Evolutionary conservation across 2,113 vertebrate genomes (phyloP).

Genomic region (Rhadina sibilatrix): DNA sequence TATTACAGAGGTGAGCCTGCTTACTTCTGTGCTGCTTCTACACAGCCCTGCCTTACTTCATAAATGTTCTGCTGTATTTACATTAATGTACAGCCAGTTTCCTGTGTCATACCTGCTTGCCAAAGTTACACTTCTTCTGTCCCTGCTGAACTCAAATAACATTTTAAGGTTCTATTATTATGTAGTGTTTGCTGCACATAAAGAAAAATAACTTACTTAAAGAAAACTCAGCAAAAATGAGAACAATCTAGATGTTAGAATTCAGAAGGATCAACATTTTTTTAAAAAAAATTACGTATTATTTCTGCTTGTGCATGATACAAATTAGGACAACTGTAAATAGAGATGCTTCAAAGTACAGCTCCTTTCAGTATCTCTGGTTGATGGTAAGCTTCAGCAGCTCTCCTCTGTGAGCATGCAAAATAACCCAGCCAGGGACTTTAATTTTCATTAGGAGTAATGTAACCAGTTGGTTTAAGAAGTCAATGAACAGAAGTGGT

Average conservation of each 20-base stretch:
- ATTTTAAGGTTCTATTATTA: not conserved
- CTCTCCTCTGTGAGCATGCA: not conserved
- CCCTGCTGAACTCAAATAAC: not conserved
- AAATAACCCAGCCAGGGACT: not conserved
- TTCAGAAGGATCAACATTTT: not conserved
- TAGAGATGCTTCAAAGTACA: not conserved
- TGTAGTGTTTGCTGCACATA: not conserved
- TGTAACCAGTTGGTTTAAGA: not conserved
- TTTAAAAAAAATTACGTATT: not conserved
- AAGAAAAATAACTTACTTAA: not conserved
- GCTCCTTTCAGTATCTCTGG: not conserved
- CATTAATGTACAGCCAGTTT: not conserved
- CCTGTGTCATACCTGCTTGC: not conserved
- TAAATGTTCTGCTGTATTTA: not conserved
- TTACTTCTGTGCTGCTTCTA: not conserved
- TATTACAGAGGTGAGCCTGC: not conserved
- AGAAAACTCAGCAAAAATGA: not conserved
- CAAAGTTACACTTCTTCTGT: not conserved
- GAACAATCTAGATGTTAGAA: not conserved
- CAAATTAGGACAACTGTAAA: not conserved
- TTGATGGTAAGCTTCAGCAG: not conserved
- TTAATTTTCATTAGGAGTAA: not conserved
- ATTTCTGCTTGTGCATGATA: not conserved
- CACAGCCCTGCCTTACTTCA: not conserved
- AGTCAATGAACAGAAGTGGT: not conserved